phyloP scores from a whole-genome alignment of 2,113 vertebrate genomes.

The Sander lucioperca region DNA sequence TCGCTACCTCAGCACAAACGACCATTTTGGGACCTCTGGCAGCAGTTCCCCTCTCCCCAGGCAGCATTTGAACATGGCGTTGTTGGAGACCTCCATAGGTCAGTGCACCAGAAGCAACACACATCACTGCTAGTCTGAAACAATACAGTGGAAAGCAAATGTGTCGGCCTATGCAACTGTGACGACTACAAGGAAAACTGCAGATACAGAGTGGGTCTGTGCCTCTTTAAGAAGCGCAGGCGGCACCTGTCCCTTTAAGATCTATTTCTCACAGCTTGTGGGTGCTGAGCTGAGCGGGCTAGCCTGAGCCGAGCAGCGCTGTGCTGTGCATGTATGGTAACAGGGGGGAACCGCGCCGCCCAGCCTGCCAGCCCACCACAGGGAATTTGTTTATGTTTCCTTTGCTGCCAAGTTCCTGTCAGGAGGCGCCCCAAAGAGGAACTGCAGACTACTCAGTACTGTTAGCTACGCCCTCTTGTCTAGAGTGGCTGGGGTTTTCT shows the following conservation, averaged over 20 bases:
- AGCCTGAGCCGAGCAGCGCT: constrained; percentile 47
- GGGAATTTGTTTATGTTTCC: constrained; percentile 85
- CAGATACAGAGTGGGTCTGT: constrained; percentile 8
- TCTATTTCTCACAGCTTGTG: constrained; percentile 67
- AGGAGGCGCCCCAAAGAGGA: constrained; percentile 83
- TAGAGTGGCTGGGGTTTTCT: constrained; percentile 60
- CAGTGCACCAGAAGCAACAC: constrained; percentile 43
- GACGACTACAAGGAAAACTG: constrained; percentile 37
- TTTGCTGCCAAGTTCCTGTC: constrained; percentile 86
- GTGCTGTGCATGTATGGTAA: constrained; percentile 74
- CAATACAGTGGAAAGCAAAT: constrained; percentile 33
- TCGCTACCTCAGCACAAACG: constrained; percentile 65
- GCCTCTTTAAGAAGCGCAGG: constrained; percentile 42
- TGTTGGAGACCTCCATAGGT: constrained; percentile 41
- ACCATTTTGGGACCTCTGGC: constrained; percentile 46
- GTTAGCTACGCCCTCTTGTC: constrained; percentile 73
- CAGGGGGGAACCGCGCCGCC: constrained; percentile 59
- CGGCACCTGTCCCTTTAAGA: constrained; percentile 76
- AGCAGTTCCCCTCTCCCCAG: constrained; percentile 29
- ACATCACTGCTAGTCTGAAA: constrained; percentile 42
- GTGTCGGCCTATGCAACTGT: constrained; percentile 10
- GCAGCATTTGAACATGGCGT: constrained; percentile 33
- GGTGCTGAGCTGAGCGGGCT: constrained; percentile 53
- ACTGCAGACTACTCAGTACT: constrained; percentile 79
- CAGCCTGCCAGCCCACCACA: constrained; percentile 79